Conservation (phyloP, 2,797 vertebrate species). For the Thunnus albacares region DNA sequence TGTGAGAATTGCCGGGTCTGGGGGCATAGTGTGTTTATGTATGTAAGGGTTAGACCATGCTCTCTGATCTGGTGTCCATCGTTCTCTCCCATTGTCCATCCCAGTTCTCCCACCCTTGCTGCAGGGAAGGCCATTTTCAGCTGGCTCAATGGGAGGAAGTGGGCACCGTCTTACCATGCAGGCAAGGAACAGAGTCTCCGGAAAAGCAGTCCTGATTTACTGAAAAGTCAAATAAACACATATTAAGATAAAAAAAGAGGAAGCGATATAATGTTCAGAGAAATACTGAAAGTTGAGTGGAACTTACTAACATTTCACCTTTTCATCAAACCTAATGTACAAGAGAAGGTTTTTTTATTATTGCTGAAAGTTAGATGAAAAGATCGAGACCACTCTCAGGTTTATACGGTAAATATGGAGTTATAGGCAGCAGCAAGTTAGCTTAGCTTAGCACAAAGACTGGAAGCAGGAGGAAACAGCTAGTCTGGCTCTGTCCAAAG, state of each 20-base stretch:
- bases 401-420: not conserved
- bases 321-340: not conserved
- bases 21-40: constrained; percentile 59
- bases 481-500: not conserved
- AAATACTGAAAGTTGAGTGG: not conserved
- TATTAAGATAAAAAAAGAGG: constrained; percentile 16
- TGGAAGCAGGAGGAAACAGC: not conserved
- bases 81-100: constrained; percentile 77
- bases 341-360: not conserved
- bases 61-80: constrained; percentile 71
- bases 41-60: constrained; percentile 31
- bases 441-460: not conserved
- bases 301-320: not conserved
- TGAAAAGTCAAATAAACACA: constrained; percentile 45
- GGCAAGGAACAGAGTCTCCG: constrained; percentile 43
- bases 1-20: constrained; percentile 22
- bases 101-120: constrained; percentile 73
- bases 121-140: constrained; percentile 75
- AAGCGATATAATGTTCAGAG: not conserved
- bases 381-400: not conserved
- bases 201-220: constrained; percentile 46
- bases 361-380: not conserved
- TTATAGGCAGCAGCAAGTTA: not conserved
- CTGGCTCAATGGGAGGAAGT: constrained; percentile 82
- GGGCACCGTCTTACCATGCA: constrained; percentile 67